Evolutionary conservation across 1,140 invertebrate species (phyloP).

Genomic region (Lanistes nyassanus): DNA sequence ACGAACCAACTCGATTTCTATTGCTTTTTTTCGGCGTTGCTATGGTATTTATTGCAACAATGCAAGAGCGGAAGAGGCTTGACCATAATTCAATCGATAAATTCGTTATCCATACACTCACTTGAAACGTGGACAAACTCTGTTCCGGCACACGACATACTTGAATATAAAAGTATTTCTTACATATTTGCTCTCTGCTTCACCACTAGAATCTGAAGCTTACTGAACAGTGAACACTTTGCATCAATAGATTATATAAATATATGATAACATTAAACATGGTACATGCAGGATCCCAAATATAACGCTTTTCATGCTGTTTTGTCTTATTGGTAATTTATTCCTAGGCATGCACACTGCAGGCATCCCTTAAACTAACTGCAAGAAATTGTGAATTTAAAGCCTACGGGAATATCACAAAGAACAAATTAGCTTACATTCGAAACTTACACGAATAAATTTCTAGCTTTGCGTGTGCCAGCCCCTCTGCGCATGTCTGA

Average conservation of each 20-base stretch:
- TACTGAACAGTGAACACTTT: too few relatives aligned
- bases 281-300: too few relatives aligned
- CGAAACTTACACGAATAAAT: background rate
- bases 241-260: too few relatives aligned
- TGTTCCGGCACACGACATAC: constrained; percentile 24
- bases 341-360: background rate
- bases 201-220: too few relatives aligned
- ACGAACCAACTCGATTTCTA: too few relatives aligned
- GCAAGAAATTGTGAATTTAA: background rate
- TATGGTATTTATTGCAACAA: background rate
- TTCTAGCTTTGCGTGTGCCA: background rate
- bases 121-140: constrained; percentile 25
- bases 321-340: too few relatives aligned
- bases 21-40: too few relatives aligned
- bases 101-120: constrained; percentile 8
- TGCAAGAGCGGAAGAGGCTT: background rate
- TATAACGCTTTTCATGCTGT: too few relatives aligned
- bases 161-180: too few relatives aligned
- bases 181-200: background rate
- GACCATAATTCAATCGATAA: background rate
- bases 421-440: too few relatives aligned
- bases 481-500: constrained; percentile 22
- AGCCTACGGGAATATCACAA: background rate
- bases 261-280: too few relatives aligned
- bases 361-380: background rate